Conservation (phyloP, 2,797 vertebrate genomes). For the Fistularia tabacaria region DNA sequence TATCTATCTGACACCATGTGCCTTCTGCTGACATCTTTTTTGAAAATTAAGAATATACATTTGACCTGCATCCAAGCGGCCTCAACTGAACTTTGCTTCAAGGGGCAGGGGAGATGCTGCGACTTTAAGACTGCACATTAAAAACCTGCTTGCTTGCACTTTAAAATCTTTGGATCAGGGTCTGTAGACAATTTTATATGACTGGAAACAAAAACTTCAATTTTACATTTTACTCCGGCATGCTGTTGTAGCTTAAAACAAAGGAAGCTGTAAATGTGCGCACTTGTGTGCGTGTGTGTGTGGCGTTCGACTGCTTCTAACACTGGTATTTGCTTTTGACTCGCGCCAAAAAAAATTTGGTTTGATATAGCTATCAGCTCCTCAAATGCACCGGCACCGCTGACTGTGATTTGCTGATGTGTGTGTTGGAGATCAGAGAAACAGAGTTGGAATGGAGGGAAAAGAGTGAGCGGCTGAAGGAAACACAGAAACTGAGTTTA, state of each 20-base stretch:
- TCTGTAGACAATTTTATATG: conserved; percentile 36
- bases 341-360: conserved; percentile 39
- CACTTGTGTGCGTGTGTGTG: no score
- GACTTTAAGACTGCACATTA: neutral
- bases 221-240: conserved; percentile 39
- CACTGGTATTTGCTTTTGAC: conserved; percentile 47
- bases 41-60: no score
- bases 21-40: no score
- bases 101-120: neutral
- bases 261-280: conserved; percentile 30
- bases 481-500: conserved; percentile 28
- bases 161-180: conserved; percentile 28
- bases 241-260: conserved; percentile 36
- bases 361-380: conserved; percentile 41
- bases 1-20: no score
- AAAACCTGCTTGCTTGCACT: conserved; percentile 1
- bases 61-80: no score
- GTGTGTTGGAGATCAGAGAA: conserved; percentile 1
- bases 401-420: conserved; percentile 30
- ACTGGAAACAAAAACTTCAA: conserved; percentile 35
- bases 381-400: conserved; percentile 25
- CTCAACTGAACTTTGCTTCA: neutral
- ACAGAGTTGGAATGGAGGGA: no score
- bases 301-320: conserved; percentile 21
- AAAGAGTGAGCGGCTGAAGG: conserved; percentile 12